phyloP scores from a whole-genome alignment of 2,797 vertebrate species.

The Miichthys miiuy region DNA sequence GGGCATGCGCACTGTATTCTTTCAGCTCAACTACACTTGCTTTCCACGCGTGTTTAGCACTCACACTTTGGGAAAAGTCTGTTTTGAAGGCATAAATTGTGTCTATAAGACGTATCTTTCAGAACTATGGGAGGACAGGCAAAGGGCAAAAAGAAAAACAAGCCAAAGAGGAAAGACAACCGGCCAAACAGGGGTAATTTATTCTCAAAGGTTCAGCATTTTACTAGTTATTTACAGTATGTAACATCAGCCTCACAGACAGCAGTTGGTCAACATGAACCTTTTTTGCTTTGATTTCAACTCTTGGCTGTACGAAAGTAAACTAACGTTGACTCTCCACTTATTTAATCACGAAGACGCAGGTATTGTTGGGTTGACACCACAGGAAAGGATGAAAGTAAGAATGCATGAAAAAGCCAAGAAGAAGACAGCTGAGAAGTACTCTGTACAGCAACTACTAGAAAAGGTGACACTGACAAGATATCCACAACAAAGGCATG shows the following conservation, averaged over 20 bases:
- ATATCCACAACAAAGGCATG: not conserved
- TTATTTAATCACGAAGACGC: constrained; percentile 51
- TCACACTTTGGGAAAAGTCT: constrained; percentile 13
- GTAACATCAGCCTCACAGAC: not conserved
- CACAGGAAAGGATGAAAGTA: constrained; percentile 86
- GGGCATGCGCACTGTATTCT: constrained; percentile 57
- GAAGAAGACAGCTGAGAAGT: constrained; percentile 88
- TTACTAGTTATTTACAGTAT: constrained; percentile 31
- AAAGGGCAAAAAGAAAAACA: constrained; percentile 86
- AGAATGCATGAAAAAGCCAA: constrained; percentile 87
- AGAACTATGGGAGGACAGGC: constrained; percentile 86
- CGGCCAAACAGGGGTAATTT: constrained; percentile 75
- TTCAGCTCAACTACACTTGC: not conserved
- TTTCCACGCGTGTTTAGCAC: constrained; percentile 58
- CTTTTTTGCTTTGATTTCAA: not conserved
- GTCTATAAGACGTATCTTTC: not conserved
- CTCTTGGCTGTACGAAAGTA: not conserved
- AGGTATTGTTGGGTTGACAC: constrained; percentile 74
- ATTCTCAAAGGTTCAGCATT: constrained; percentile 3
- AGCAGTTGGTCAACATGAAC: not conserved
- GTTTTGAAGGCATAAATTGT: constrained; percentile 3
- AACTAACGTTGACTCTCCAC: not conserved
- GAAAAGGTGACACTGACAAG: constrained; percentile 81
- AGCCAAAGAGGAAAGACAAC: constrained; percentile 81
- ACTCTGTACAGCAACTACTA: constrained; percentile 83